Evolutionary conservation across 2,113 vertebrate species (phyloP).

Genomic region (Ptilorrhoa leucosticta): DNA sequence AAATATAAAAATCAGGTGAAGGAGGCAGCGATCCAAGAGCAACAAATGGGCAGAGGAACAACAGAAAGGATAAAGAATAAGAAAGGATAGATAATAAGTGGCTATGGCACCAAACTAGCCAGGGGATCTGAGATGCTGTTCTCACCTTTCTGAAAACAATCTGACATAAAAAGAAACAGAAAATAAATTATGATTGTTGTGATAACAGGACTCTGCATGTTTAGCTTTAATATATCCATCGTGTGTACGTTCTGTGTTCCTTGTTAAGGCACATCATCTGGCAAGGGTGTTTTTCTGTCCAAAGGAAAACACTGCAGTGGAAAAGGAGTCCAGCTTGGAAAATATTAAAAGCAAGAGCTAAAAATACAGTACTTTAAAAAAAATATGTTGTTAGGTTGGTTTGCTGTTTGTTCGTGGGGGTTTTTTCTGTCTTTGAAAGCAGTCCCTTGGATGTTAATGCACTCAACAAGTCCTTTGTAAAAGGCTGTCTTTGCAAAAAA

Average conservation of each 20-base stretch:
- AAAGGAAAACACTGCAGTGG: neutral
- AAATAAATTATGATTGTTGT: neutral
- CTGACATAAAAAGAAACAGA: neutral
- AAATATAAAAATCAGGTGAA: neutral
- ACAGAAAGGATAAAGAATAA: neutral
- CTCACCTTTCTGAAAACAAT: neutral
- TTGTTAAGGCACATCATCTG: neutral
- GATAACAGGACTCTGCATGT: neutral
- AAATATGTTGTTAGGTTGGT: neutral
- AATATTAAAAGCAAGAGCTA: neutral
- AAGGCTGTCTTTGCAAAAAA: neutral
- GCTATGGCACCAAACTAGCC: neutral
- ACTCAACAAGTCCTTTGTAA: neutral
- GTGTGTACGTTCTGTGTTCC: neutral
- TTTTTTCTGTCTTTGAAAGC: neutral
- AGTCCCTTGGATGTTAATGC: neutral
- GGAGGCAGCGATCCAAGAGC: accelerated
- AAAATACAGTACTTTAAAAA: neutral
- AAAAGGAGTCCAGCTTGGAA: neutral
- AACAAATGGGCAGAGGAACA: neutral
- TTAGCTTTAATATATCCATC: neutral
- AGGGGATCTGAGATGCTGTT: neutral
- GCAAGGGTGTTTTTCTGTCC: neutral
- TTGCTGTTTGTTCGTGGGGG: neutral
- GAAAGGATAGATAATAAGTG: accelerated